Conservation (phyloP, 2,113 vertebrate genomes). For the Aplodontia rufa region DNA sequence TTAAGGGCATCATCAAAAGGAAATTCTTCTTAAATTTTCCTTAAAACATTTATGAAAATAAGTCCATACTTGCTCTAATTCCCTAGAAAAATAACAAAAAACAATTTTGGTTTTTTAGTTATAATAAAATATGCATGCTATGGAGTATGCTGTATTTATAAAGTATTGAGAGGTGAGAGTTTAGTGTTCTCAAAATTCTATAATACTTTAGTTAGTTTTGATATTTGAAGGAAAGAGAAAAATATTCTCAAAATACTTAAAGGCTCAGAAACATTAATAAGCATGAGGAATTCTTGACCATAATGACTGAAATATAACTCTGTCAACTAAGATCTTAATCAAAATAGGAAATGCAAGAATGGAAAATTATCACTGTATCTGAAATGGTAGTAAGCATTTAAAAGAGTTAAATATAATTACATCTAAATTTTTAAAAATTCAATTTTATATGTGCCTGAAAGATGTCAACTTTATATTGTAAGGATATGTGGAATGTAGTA, state of each 20-base stretch:
- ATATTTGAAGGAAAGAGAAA: background rate
- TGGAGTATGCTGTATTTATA: background rate
- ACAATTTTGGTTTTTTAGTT: background rate
- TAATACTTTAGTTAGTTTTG: background rate
- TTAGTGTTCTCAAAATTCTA: background rate
- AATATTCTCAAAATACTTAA: background rate
- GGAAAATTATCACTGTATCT: background rate
- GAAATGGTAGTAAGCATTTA: background rate
- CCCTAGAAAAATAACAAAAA: background rate
- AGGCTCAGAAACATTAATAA: background rate
- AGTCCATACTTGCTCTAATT: background rate
- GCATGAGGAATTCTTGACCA: background rate
- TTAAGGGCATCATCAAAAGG: background rate
- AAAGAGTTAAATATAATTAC: background rate
- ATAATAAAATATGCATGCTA: background rate
- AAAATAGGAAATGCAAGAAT: background rate
- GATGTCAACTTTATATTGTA: background rate
- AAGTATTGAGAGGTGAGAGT: background rate
- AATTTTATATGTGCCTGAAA: background rate
- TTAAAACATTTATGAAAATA: conserved; percentile 46
- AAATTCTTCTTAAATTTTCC: background rate
- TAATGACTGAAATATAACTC: background rate
- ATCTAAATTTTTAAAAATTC: background rate
- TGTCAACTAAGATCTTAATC: background rate
- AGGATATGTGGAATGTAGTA: background rate